phyloP scores from a whole-genome alignment of 1,140 invertebrate genomes.

The Watersipora subatra region DNA sequence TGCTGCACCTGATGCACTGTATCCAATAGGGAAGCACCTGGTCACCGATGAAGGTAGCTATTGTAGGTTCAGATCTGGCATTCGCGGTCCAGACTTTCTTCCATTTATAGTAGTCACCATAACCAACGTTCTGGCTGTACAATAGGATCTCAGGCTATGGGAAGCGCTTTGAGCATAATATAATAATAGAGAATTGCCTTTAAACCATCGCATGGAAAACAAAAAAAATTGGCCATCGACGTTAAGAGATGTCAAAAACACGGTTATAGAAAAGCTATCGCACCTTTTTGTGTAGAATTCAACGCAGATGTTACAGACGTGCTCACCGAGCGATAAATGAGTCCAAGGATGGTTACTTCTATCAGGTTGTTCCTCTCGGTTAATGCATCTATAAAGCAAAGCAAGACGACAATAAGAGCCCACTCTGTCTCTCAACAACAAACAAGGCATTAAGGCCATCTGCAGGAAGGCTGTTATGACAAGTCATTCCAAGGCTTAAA shows the following conservation, averaged over 20 bases:
- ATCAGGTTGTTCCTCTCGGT: neutral
- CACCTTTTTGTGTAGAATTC: conserved; percentile 39
- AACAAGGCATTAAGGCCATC: too few species aligned
- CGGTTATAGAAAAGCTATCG: too few species aligned
- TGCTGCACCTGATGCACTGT: conserved; percentile 30
- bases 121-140: conserved; percentile 31
- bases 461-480: too few species aligned
- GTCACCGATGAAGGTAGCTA: conserved; percentile 27
- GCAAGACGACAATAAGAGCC: too few species aligned
- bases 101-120: conserved; percentile 30
- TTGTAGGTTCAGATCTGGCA: conserved; percentile 23
- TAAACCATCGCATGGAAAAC: too few species aligned
- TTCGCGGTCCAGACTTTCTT: conserved; percentile 31
- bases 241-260: too few species aligned
- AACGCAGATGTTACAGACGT: conserved; percentile 43
- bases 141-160: neutral
- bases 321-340: conserved; percentile 39
- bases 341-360: conserved; percentile 30
- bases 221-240: too few species aligned
- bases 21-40: conserved; percentile 38
- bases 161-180: too few species aligned
- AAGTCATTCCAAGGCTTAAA: too few species aligned
- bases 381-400: neutral
- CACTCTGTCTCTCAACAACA: too few species aligned
- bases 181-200: too few species aligned